A percentile compares a stretch with the other conserved stretches of the same genome.
These are phyloP conservation scores for Danio tinwini DNA, from an alignment of 2,797 vertebrate species.

Conservation along the genomic window DNA sequence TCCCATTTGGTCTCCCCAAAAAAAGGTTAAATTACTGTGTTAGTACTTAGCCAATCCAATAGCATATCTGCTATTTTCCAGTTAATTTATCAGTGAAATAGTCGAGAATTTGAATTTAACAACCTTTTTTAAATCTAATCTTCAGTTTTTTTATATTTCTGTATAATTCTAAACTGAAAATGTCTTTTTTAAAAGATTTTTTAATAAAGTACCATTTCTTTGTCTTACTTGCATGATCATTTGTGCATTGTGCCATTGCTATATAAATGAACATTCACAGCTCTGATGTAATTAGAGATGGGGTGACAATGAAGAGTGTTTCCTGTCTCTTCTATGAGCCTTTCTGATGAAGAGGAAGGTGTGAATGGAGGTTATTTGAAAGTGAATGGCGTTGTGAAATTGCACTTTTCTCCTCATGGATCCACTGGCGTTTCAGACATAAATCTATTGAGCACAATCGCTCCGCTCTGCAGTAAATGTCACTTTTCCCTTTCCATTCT, in stretches of 20 bases:
- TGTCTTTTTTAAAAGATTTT: neutral
- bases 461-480: conserved; percentile 53
- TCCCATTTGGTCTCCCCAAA: too few relatives aligned
- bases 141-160: too few relatives aligned
- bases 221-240: neutral
- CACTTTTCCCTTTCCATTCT: conserved; percentile 46
- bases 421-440: conserved; percentile 49
- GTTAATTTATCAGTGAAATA: neutral
- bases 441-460: conserved; percentile 54
- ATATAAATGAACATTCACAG: conserved; percentile 31
- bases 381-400: conserved; percentile 54
- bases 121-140: too few relatives aligned
- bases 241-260: neutral
- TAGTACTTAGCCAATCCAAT: neutral
- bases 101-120: too few relatives aligned
- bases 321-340: conserved; percentile 26
- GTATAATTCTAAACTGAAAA: neutral
- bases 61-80: neutral
- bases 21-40: neutral
- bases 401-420: conserved; percentile 49
- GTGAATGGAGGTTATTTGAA: conserved; percentile 60
- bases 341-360: conserved; percentile 46
- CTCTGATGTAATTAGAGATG: conserved; percentile 48
- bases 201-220: conserved; percentile 3
- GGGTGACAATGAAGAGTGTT: conserved; percentile 40